Evolutionary conservation across 2,113 vertebrate genomes (phyloP).

Genomic region (Salvelinus alpinus): DNA sequence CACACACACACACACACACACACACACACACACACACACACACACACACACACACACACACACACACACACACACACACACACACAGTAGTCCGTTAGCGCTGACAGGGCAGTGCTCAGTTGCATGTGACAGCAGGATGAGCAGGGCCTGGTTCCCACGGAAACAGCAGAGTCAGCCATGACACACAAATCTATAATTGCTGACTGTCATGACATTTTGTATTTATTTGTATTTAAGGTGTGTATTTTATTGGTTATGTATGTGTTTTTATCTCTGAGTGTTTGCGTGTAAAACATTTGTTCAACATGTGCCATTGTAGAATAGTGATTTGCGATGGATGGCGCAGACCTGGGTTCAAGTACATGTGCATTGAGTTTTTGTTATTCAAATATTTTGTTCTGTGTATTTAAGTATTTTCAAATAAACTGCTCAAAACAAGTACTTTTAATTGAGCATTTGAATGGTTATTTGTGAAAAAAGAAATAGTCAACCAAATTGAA

Average conservation of each 20-base stretch:
- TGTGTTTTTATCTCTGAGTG: conserved; percentile 24
- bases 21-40: conserved; percentile 35
- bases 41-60: background rate
- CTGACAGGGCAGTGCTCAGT: conserved; percentile 58
- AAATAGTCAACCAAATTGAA: too few species aligned
- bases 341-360: too few species aligned
- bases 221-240: conserved; percentile 38
- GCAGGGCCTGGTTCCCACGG: conserved; percentile 71
- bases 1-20: conserved; percentile 1
- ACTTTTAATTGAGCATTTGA: too few species aligned
- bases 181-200: conserved; percentile 14
- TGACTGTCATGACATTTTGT: conserved; percentile 14
- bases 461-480: too few species aligned
- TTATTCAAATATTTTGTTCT: too few species aligned
- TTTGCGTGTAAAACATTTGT: background rate
- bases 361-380: too few species aligned
- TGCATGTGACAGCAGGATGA: conserved; percentile 59
- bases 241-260: conserved; percentile 37
- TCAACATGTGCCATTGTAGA: background rate
- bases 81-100: conserved; percentile 43
- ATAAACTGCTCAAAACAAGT: too few species aligned
- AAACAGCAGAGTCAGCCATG: conserved; percentile 71
- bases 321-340: too few species aligned
- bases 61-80: conserved; percentile 37
- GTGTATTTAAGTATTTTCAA: too few species aligned